Base-by-base conservation (phyloP, 2,797 vertebrate species). In the Myoxocephalus aenaeus region DNA sequence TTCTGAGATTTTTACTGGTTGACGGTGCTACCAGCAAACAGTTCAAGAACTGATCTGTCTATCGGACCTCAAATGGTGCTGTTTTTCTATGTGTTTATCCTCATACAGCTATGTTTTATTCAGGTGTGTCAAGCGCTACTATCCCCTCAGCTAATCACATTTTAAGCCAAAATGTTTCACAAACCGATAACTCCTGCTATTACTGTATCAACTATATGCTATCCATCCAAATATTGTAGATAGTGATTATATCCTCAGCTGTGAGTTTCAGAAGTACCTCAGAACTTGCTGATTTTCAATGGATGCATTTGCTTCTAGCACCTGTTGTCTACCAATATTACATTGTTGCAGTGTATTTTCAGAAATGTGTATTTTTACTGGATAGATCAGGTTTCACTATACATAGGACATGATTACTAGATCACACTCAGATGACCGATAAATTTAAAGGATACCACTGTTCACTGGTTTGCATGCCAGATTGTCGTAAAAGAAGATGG, bases 1-100 rank as follows among this genome's bases (percentile, higher is more conserved):
- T 93, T 93, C 81, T 76, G 90, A 93, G 92, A 94, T 92, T 93
- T 93, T 77, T 92, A 94, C 92, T 95, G 90, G 92, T 93, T 92
- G 94, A 94, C 90, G 95, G 95, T 96, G 95, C 95, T 96, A 95
- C 92, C 93, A 95, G 95, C 95, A 95, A 92, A 94, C 94, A 90
- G 92, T 95, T 94, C 88, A 84, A 86, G 86, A 90, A 88, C 89
- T 90, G 92, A 93, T 93, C 90, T 93, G 90, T 92, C 90, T 93
- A 82, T 93, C 91, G 93, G 95, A 95, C 95, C 95, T 96, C 95
- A 95, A 94, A 95, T 88, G 95, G 95, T 96, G 95, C 95, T 96
- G 94, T 94, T 95, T 95, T 95, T 94, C 92, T 95, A 94, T 94
- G 92, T 93, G 93, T 93, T 92, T 92, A 92, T 89, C 87, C 92